Evolutionary conservation across 2,113 vertebrate species (phyloP).

Genomic region (Pantherophis guttatus): DNA sequence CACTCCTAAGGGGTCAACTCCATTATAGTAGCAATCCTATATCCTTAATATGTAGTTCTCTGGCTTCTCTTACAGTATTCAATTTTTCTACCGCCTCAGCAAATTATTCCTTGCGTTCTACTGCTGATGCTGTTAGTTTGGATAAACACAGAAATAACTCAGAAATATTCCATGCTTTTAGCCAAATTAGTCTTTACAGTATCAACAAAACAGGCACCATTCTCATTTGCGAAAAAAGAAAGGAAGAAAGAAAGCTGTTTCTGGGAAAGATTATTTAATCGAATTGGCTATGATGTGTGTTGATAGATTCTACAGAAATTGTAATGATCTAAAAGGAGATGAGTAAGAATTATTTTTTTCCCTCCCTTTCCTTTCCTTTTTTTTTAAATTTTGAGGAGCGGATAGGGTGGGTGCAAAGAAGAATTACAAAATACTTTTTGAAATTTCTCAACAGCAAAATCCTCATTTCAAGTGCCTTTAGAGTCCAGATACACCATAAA

Average conservation of each 20-base stretch:
- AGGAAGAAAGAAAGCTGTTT: neutral
- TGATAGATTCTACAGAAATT: slow-evolving; percentile 8
- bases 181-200: slow-evolving; percentile 8
- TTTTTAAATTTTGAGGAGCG: no score
- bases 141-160: slow-evolving; percentile 14
- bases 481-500: neutral
- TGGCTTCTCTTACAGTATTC: neutral
- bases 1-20: neutral
- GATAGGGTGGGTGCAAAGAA: neutral
- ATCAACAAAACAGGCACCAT: slow-evolving; percentile 1
- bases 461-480: neutral
- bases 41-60: neutral
- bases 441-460: neutral
- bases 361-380: neutral
- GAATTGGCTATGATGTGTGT: neutral
- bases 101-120: slow-evolving; percentile 8
- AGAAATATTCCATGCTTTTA: slow-evolving; percentile 5
- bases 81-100: neutral
- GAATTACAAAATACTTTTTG: neutral
- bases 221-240: slow-evolving; percentile 6
- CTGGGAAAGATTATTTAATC: slow-evolving; percentile 2
- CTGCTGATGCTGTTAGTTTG: slow-evolving; percentile 13
- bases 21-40: neutral
- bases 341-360: neutral
- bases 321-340: slow-evolving; percentile 13